Percentiles rank a stretch among this genome's conserved stretches.
Conservation (phyloP, 2,888 invertebrate species). For the Cyaniris semiargus region DNA sequence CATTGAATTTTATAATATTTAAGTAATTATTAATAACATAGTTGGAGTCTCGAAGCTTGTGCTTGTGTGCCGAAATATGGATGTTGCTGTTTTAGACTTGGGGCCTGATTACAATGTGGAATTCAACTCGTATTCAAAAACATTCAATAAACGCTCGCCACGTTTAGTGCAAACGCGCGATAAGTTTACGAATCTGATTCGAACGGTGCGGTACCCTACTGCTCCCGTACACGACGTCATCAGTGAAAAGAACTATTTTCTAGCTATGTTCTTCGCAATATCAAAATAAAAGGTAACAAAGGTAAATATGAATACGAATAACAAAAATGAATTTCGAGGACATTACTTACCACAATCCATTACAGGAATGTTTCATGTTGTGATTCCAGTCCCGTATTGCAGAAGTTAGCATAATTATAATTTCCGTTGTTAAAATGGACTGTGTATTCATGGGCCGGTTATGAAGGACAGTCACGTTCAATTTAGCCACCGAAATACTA, state of each 20-base stretch:
- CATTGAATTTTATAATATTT: slow-evolving; percentile 20
- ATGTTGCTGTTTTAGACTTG: no score
- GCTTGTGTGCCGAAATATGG: neutral
- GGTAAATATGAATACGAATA: no score
- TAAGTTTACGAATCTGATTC: no score
- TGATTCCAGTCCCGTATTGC: neutral
- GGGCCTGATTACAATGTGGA: no score
- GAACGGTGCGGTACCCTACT: no score
- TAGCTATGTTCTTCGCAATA: no score
- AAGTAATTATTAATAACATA: neutral
- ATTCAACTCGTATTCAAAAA: no score
- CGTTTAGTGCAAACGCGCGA: no score
- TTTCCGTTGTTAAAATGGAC: slow-evolving; percentile 12
- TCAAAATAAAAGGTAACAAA: no score
- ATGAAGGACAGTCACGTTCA: slow-evolving; percentile 16
- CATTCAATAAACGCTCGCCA: no score
- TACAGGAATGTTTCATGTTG: neutral
- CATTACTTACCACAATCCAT: neutral
- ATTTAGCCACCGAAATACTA: slow-evolving; percentile 14
- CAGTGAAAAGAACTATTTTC: no score
- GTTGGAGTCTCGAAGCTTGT: neutral
- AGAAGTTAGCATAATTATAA: slow-evolving; percentile 7
- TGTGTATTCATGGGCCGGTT: neutral
- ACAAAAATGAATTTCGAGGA: neutral
- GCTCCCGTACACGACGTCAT: no score